Percentiles rank a stretch among this genome's conserved stretches.
These are phyloP conservation scores for Lampris incognitus DNA, from an alignment of 2,113 vertebrate genomes.

Conservation along the genomic window DNA sequence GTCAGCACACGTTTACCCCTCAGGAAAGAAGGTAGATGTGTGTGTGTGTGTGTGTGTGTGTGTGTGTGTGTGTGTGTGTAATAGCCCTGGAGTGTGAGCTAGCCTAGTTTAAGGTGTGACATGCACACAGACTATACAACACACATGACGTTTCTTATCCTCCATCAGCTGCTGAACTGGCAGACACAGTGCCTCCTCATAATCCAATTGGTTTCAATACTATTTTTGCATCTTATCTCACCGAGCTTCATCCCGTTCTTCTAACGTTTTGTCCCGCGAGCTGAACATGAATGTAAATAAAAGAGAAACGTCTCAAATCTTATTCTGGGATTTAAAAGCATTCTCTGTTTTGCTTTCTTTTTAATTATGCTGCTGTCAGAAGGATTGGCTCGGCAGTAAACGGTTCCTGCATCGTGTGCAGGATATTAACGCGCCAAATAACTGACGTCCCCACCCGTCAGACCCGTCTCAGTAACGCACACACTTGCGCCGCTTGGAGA, in stretches of 20 bases:
- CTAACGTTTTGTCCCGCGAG: neutral
- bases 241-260: slow-evolving; percentile 22
- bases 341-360: slow-evolving; percentile 16
- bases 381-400: slow-evolving; percentile 41
- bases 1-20: slow-evolving; percentile 72
- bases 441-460: too few species aligned
- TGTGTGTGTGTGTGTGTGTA: neutral
- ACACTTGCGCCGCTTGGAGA: too few species aligned
- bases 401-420: too few species aligned
- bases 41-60: too few species aligned
- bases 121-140: neutral
- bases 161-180: slow-evolving; percentile 9
- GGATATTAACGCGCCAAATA: too few species aligned
- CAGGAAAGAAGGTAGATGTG: slow-evolving; percentile 56
- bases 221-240: slow-evolving; percentile 16
- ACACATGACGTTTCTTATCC: slow-evolving; percentile 12
- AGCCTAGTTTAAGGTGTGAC: neutral
- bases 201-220: slow-evolving; percentile 34
- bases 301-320: neutral
- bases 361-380: neutral
- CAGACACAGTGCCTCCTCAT: slow-evolving; percentile 26
- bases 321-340: slow-evolving; percentile 17
- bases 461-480: too few species aligned
- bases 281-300: slow-evolving; percentile 33
- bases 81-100: neutral